phyloP scores from a whole-genome alignment of 2,797 vertebrate species.

The Neoniphon sammara region DNA sequence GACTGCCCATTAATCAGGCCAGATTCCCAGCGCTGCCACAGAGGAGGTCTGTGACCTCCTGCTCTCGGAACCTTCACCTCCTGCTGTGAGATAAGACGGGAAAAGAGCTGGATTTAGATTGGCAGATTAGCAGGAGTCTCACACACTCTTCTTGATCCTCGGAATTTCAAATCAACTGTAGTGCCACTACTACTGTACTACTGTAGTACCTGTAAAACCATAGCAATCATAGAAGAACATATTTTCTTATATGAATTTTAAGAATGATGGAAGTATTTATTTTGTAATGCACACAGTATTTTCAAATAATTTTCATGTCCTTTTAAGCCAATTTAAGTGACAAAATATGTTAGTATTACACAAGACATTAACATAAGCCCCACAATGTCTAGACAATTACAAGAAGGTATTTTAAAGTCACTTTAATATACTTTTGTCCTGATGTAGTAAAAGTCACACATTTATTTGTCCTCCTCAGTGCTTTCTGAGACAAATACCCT shows the following conservation, averaged over 20 bases:
- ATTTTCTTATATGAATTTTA: too few species aligned
- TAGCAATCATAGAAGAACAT: too few species aligned
- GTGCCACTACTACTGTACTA: background rate
- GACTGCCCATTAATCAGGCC: slow-evolving; percentile 74
- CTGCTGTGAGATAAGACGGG: slow-evolving; percentile 68
- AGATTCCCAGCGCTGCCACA: slow-evolving; percentile 84
- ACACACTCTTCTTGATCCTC: slow-evolving; percentile 16
- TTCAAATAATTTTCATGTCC: background rate
- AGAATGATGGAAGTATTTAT: background rate
- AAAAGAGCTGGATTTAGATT: slow-evolving; percentile 46
- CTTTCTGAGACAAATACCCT: background rate
- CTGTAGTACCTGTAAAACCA: too few species aligned
- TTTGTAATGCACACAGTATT: slow-evolving; percentile 6
- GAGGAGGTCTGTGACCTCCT: slow-evolving; percentile 72
- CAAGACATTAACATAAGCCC: background rate
- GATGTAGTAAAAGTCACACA: background rate
- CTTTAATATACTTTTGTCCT: background rate
- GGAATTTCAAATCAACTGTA: slow-evolving; percentile 18
- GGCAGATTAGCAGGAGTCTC: slow-evolving; percentile 22
- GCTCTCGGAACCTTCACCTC: slow-evolving; percentile 62
- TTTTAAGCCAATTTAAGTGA: background rate
- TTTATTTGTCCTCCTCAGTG: background rate
- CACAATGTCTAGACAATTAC: background rate
- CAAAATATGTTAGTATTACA: background rate
- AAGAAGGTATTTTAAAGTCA: background rate